A percentile compares a stretch with the other conserved stretches of the same genome.
Conservation (phyloP, 1,140 invertebrate species). For the Nephila pilipes region DNA sequence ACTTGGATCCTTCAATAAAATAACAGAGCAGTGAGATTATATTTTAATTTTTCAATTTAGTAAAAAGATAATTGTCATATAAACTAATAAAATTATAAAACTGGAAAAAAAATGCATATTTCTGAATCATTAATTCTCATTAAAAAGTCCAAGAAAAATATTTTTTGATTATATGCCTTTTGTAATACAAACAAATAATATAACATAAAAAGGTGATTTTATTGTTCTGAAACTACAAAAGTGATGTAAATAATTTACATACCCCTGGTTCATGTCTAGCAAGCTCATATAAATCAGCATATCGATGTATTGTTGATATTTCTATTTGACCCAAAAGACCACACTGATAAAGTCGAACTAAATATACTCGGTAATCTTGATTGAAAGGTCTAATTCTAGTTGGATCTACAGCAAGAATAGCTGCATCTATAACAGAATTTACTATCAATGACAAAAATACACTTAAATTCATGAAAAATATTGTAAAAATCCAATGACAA, state of each 20-base stretch:
- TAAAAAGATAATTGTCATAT: too few species aligned
- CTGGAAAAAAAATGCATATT: too few species aligned
- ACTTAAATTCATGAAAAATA: too few species aligned
- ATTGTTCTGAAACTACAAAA: too few species aligned
- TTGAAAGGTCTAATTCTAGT: constrained; percentile 42
- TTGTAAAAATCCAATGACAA: too few species aligned
- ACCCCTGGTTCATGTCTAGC: constrained; percentile 87
- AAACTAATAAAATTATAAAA: too few species aligned
- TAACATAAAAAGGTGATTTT: neutral
- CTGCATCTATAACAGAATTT: constrained; percentile 48
- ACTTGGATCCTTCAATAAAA: too few species aligned
- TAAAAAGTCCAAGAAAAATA: neutral
- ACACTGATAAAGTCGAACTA: constrained; percentile 80
- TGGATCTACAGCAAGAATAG: constrained; percentile 52
- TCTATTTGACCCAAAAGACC: constrained; percentile 82
- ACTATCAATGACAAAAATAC: too few species aligned
- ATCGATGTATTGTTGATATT: constrained; percentile 91
- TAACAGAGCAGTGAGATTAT: too few species aligned
- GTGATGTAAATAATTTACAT: neutral
- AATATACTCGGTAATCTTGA: constrained; percentile 67
- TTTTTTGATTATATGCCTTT: neutral
- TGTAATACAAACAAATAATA: neutral
- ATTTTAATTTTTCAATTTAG: too few species aligned
- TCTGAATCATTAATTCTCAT: too few species aligned
- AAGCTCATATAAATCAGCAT: constrained; percentile 94